A percentile compares a stretch with the other conserved stretches of the same genome.
Evolutionary conservation across 2,888 invertebrate species (phyloP).

Genomic region (Drepana falcataria): DNA sequence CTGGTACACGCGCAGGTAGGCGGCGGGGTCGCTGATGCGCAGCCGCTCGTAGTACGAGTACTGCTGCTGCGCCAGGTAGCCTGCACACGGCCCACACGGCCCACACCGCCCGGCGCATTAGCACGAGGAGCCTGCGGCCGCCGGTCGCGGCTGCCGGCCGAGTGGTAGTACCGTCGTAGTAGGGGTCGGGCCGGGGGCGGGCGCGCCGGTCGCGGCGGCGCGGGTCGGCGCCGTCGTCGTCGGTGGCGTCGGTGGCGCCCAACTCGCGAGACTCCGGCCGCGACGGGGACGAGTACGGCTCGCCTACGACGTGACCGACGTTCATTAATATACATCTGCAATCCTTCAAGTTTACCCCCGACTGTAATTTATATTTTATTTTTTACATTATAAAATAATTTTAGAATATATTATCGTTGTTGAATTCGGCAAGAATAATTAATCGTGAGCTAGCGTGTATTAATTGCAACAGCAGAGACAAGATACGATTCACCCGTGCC

Average conservation of each 20-base stretch:
- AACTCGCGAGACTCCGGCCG: slow-evolving; percentile 61
- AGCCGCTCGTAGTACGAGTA: slow-evolving; percentile 89
- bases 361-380: too few species aligned
- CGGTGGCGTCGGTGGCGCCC: slow-evolving; percentile 54
- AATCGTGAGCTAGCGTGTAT: too few species aligned
- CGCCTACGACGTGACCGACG: slow-evolving; percentile 32
- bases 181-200: slow-evolving; percentile 34
- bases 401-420: too few species aligned
- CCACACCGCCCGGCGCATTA: too few species aligned
- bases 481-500: too few species aligned
- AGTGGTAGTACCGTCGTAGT: slow-evolving; percentile 43
- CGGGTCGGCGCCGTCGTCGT: slow-evolving; percentile 37
- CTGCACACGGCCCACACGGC: slow-evolving; percentile 4
- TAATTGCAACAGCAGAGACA: too few species aligned
- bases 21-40: slow-evolving; percentile 86
- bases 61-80: slow-evolving; percentile 79
- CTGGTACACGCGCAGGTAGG: slow-evolving; percentile 88
- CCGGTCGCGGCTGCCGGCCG: too few species aligned
- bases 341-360: too few species aligned
- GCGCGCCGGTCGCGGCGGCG: slow-evolving; percentile 35
- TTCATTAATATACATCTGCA: slow-evolving; percentile 4
- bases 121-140: too few species aligned
- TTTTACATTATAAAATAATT: too few species aligned
- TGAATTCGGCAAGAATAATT: too few species aligned
- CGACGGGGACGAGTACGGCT: slow-evolving; percentile 48